Base-by-base conservation (phyloP, 2,888 invertebrate genomes). In the Lithophane leautieri region DNA sequence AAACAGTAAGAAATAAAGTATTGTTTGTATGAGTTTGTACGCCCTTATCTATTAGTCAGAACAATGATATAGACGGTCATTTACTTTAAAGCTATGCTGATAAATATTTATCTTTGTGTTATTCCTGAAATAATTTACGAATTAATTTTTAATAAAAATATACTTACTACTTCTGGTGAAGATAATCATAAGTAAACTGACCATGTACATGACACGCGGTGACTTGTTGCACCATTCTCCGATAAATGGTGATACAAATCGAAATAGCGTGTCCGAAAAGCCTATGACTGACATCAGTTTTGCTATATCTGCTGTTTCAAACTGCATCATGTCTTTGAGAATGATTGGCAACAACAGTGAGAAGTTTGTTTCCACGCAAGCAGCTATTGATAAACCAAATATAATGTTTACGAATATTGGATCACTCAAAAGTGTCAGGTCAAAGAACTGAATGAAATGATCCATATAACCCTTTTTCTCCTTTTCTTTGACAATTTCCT, bases 351-450 rank as follows among this genome's bases (percentile, higher is more conserved):
- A 96, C 67, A 98, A 89, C 22, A 97, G 90, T 0, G 97, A 97
- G 89, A 98, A 98, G 88, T 98, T 98, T 0, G 97, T 96, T 90
- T 98, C 98, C 0, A 97, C 97, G 87, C 97, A 97, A 12, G 97
- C 96, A 1, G 97, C 98, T 54, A 98, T 91, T 0, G 98, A 97
- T 91, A 98, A 94, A 25, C 98, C 98, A 65, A 97, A 76, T 94
- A 97, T 96, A 81, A 98, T 97, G 86, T 97, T 98, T 1, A 98
- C 96, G 89, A 97, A 98, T 84, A 97, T 95, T 42, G 97, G 97
- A 92, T 98, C 98, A 80, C 94, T 96, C n/a, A 98, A 91, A 62
- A 98, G 94, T 61, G 97, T 97, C 70, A 98, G 92, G 92, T 98
- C 98, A 88, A 98, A 97, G 79, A 97, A 97, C 28, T 95, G 92